These are phyloP conservation scores for Didymodactylos carnosus DNA, from an alignment of 2,888 invertebrate genomes.

Conservation along the genomic window DNA sequence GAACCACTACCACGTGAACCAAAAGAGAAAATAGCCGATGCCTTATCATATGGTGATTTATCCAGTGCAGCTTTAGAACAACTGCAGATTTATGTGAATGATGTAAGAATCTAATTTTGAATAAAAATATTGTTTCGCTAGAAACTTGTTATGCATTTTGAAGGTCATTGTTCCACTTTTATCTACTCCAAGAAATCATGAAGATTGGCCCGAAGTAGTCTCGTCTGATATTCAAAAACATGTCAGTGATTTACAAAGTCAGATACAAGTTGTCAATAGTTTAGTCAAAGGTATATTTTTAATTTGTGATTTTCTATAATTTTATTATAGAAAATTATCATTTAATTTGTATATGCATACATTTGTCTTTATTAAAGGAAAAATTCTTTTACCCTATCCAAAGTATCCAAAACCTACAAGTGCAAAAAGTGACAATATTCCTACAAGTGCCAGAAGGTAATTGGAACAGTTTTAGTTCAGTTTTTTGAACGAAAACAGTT, in stretches of 20 bases:
- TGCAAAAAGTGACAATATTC: constrained; percentile 1
- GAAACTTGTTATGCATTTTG: constrained; percentile 15
- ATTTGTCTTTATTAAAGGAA: no score
- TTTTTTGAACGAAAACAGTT: no score
- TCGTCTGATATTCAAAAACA: constrained; percentile 73
- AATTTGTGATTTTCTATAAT: no score
- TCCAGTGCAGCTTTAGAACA: constrained; percentile 74
- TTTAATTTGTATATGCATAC: no score
- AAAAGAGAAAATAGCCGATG: constrained; percentile 46
- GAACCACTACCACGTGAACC: constrained; percentile 20
- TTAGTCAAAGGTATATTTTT: no score
- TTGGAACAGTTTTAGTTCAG: no score
- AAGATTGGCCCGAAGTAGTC: constrained; percentile 62
- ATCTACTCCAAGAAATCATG: constrained; percentile 35
- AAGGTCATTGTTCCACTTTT: constrained; percentile 64
- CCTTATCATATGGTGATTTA: constrained; percentile 60
- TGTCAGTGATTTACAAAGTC: constrained; percentile 71
- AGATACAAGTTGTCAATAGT: constrained; percentile 76
- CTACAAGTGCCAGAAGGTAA: no score
- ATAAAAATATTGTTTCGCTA: not conserved
- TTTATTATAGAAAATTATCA: no score
- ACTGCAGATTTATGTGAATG: constrained; percentile 68
- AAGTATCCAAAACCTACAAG: not conserved
- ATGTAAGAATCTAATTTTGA: constrained; percentile 38
- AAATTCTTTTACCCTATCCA: constrained; percentile 67